Conservation (phyloP, 2,888 invertebrate genomes). For the Smittia sp. region DNA sequence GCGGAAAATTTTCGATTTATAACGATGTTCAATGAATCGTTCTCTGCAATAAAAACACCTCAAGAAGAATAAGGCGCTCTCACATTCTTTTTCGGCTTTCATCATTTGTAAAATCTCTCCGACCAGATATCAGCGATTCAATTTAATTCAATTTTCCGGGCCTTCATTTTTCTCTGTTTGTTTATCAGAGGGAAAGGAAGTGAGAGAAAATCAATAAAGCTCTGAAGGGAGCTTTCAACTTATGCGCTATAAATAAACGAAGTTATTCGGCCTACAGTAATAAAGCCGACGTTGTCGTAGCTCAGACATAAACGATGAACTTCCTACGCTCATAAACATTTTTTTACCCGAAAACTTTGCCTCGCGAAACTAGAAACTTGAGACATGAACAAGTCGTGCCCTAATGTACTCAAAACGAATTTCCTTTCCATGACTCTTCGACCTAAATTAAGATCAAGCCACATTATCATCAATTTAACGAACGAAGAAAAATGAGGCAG, state of each 20-base stretch:
- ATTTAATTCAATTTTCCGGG: background rate
- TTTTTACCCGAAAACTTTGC: background rate
- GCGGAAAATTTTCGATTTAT: constrained; percentile 2
- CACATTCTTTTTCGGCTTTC: background rate
- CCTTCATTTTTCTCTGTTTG: background rate
- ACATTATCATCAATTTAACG: background rate
- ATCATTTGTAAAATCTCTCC: background rate
- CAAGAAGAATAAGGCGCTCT: background rate
- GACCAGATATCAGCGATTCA: background rate
- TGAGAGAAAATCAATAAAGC: background rate
- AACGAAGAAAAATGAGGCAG: background rate
- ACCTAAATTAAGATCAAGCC: constrained; percentile 10
- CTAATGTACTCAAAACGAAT: background rate
- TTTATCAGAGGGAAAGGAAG: background rate
- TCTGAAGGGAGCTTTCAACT: background rate
- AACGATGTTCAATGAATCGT: constrained; percentile 19
- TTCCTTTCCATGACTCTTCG: background rate
- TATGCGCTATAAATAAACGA: background rate
- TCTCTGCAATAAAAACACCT: constrained; percentile 25
- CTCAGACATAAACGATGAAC: constrained; percentile 26
- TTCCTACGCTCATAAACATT: constrained; percentile 2
- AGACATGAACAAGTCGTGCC: background rate
- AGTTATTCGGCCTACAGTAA: background rate
- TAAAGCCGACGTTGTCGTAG: background rate
- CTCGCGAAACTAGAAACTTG: background rate